These are phyloP conservation scores for Clitarchus hookeri DNA, from an alignment of 2,888 invertebrate genomes.

Conservation along the genomic window DNA sequence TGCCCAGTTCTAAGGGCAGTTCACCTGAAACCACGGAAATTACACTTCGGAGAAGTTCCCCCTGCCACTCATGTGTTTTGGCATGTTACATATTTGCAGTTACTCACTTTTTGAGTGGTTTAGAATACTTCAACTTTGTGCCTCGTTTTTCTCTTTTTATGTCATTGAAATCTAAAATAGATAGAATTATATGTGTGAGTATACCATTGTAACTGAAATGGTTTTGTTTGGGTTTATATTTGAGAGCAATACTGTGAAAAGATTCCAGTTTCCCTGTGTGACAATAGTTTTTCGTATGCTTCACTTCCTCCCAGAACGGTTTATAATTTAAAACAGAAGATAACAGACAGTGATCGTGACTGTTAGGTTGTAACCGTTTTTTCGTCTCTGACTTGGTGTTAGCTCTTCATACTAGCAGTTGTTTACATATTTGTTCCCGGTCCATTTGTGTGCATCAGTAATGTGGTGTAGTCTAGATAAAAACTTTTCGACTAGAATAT, in stretches of 20 bases:
- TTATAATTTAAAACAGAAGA: background rate
- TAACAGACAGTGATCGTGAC: background rate
- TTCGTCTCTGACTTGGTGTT: background rate
- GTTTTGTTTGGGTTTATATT: background rate
- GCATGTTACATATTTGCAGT: background rate
- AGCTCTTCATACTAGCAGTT: background rate
- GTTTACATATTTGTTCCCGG: background rate
- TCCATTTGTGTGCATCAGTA: slow-evolving; percentile 11
- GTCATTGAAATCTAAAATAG: no score
- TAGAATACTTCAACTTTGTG: background rate
- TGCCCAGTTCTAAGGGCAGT: no score
- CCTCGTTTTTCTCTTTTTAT: no score
- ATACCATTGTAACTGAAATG: background rate
- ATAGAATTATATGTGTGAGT: background rate
- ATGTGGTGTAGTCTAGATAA: background rate
- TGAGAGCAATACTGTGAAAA: background rate
- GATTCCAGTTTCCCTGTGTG: no score
- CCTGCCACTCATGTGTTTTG: no score
- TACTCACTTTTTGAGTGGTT: background rate
- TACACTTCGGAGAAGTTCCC: no score
- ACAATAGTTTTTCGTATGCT: background rate
- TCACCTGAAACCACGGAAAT: no score
- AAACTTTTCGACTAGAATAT: background rate
- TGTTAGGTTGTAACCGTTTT: background rate
- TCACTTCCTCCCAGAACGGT: background rate